Evolutionary conservation across 64 coral and sea anemone genomes (phyloP).

Genomic region (Trachythela sp.): DNA sequence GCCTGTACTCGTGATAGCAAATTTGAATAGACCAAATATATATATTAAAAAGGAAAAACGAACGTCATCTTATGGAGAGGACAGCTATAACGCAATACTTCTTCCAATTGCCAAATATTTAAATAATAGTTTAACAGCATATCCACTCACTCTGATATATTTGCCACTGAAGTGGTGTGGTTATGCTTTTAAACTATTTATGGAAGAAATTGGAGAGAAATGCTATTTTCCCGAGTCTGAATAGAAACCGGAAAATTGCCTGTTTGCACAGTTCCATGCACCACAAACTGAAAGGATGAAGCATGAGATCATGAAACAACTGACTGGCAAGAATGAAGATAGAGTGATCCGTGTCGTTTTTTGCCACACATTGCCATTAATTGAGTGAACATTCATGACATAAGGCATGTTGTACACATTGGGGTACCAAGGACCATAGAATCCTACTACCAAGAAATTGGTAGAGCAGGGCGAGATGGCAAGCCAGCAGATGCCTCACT

Average conservation of each 20-base stretch:
- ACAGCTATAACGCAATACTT: neutral
- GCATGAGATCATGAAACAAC: conserved; percentile 21
- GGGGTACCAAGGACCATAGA: conserved; percentile 33
- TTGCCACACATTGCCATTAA: conserved; percentile 66
- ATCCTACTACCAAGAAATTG: conserved; percentile 32
- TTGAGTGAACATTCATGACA: conserved; percentile 55
- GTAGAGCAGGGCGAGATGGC: conserved; percentile 28
- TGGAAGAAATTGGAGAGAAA: neutral
- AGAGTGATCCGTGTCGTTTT: conserved; percentile 47
- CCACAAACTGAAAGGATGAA: conserved; percentile 61
- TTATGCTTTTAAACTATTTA: neutral
- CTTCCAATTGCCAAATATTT: neutral
- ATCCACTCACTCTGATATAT: neutral
- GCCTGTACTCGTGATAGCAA: neutral
- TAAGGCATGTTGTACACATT: conserved; percentile 46
- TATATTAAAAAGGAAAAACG: conserved; percentile 1
- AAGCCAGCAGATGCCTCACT: conserved; percentile 16
- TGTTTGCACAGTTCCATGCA: conserved; percentile 51
- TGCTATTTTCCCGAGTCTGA: neutral
- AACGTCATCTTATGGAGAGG: neutral
- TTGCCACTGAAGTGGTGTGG: neutral
- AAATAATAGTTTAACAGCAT: neutral
- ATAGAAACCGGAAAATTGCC: neutral
- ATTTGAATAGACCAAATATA: conserved; percentile 51
- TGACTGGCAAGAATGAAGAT: neutral